These are phyloP conservation scores for Onychorhynchus coronatus DNA, from an alignment of 2,113 vertebrate genomes.

Conservation along the genomic window DNA sequence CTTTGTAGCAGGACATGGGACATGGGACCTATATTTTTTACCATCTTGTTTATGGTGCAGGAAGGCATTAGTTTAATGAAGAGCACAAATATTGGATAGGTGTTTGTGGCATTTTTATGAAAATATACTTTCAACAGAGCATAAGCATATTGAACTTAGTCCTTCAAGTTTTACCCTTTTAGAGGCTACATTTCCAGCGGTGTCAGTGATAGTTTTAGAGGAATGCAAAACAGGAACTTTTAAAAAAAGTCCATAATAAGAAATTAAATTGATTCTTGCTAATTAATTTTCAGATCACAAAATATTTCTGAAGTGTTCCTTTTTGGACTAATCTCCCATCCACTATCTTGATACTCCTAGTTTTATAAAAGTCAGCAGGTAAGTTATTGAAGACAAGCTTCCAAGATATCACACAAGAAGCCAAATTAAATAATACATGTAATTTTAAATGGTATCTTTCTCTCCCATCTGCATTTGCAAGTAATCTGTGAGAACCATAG, in stretches of 20 bases:
- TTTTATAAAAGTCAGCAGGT: slow-evolving; percentile 24
- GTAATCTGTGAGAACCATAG: background rate
- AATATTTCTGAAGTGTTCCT: slow-evolving; percentile 39
- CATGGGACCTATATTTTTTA: slow-evolving; percentile 45
- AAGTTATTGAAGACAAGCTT: slow-evolving; percentile 3
- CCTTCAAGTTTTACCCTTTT: background rate
- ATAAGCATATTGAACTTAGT: background rate
- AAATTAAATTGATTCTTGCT: slow-evolving; percentile 40
- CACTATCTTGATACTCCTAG: background rate
- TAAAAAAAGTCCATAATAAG: background rate
- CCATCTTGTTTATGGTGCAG: slow-evolving; percentile 58
- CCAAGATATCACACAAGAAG: background rate
- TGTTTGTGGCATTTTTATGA: slow-evolving; percentile 24
- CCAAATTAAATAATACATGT: background rate
- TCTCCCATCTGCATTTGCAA: background rate
- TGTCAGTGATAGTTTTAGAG: background rate
- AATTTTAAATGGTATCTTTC: background rate
- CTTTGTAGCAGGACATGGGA: slow-evolving; percentile 56
- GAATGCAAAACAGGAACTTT: background rate
- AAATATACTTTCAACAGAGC: slow-evolving; percentile 45
- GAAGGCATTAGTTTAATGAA: slow-evolving; percentile 72
- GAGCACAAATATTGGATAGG: slow-evolving; percentile 53
- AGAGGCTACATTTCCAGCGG: background rate
- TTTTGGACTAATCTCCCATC: slow-evolving; percentile 1
- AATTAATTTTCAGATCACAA: slow-evolving; percentile 43